A percentile compares a stretch with the other conserved stretches of the same genome.
Evolutionary conservation across 2,113 vertebrate genomes (phyloP).

Genomic region (Paramisgurnus dabryanus): DNA sequence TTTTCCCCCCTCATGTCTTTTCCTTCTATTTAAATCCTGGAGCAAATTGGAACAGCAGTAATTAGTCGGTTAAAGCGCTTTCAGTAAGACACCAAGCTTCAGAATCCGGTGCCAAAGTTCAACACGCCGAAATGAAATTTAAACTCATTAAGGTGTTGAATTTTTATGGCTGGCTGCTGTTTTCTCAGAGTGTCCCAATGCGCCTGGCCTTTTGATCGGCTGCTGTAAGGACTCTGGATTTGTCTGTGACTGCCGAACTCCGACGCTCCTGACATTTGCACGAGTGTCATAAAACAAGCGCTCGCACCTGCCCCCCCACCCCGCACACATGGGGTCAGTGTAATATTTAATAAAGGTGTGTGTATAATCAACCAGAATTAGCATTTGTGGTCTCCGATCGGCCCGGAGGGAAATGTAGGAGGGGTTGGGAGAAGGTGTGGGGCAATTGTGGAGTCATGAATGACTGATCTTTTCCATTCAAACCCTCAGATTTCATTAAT

Average conservation of each 20-base stretch:
- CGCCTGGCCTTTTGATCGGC: constrained; percentile 94
- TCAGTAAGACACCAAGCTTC: constrained; percentile 70
- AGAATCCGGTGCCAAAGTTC: constrained; percentile 83
- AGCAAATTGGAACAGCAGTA: constrained; percentile 82
- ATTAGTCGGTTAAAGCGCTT: constrained; percentile 75
- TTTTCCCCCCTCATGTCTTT: neutral
- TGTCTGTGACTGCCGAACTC: constrained; percentile 82
- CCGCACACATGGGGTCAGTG: constrained; percentile 85
- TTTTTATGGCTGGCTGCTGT: constrained; percentile 93
- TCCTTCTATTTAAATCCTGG: constrained; percentile 35
- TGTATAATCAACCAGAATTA: constrained; percentile 97
- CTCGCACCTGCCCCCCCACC: constrained; percentile 79
- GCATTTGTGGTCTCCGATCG: constrained; percentile 88
- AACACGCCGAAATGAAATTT: constrained; percentile 86
- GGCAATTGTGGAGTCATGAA: constrained; percentile 88
- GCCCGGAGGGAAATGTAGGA: constrained; percentile 83
- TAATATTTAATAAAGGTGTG: constrained; percentile 98
- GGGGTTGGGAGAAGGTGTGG: constrained; percentile 80
- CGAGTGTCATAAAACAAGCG: constrained; percentile 98
- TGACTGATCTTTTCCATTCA: constrained; percentile 86
- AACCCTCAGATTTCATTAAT: constrained; percentile 74
- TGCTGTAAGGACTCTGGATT: constrained; percentile 85
- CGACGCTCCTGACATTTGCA: constrained; percentile 98
- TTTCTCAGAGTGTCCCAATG: constrained; percentile 95
- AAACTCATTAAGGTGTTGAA: constrained; percentile 96